A percentile compares a stretch with the other conserved stretches of the same genome.
phyloP scores from a whole-genome alignment of 1,140 invertebrate genomes.

The Drosophila sulfurigaster region DNA sequence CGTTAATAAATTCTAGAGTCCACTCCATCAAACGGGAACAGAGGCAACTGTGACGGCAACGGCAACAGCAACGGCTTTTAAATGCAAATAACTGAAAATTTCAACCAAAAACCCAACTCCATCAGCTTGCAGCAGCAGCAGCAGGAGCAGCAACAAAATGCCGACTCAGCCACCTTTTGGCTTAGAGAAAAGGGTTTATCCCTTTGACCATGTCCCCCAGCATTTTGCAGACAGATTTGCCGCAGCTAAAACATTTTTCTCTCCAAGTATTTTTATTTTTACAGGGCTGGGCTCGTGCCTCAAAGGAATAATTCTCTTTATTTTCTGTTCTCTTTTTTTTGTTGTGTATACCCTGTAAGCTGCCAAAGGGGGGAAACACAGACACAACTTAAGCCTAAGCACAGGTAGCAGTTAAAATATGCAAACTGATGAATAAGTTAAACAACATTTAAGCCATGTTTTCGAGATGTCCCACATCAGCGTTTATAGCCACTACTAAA shows the following conservation, averaged over 20 bases:
- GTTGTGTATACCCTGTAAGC: conserved; percentile 13
- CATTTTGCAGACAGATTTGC: conserved; percentile 68
- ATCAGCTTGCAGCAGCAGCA: conserved; percentile 28
- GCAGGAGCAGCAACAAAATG: background rate
- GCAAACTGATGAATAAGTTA: background rate
- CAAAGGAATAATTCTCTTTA: conserved; percentile 75
- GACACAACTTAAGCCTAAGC: too few relatives aligned
- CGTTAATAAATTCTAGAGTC: conserved; percentile 77
- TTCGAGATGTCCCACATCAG: background rate
- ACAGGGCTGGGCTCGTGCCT: conserved; percentile 41
- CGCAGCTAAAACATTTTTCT: conserved; percentile 71
- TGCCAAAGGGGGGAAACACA: background rate
- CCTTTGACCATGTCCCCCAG: conserved; percentile 40
- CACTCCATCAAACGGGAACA: conserved; percentile 64
- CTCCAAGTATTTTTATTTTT: conserved; percentile 43
- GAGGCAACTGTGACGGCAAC: conserved; percentile 12
- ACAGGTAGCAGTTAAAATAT: too few relatives aligned
- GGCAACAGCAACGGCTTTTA: conserved; percentile 57
- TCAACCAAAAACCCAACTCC: conserved; percentile 57
- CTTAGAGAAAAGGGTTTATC: conserved; percentile 65
- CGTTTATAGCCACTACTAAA: background rate
- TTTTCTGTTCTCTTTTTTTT: conserved; percentile 15
- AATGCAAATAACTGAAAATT: conserved; percentile 82
- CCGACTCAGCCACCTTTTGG: conserved; percentile 15
- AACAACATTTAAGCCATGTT: background rate